A percentile compares a stretch with the other conserved stretches of the same genome.
Evolutionary conservation across 2,797 vertebrate species (phyloP).

Genomic region (Phoxinus dragarum): DNA sequence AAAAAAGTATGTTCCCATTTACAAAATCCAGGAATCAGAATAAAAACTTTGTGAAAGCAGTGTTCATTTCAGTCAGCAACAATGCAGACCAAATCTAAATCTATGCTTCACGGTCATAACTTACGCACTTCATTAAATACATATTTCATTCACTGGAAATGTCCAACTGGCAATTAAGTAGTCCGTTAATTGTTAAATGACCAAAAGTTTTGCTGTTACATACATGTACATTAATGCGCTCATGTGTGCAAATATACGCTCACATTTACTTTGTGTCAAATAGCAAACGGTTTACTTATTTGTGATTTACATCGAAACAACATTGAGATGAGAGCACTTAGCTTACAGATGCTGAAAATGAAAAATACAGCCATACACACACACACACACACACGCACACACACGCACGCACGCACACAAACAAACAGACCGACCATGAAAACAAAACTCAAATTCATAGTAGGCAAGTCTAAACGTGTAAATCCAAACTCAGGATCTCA

Average conservation of each 20-base stretch:
- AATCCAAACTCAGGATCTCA: conserved; percentile 19
- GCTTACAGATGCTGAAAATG: background rate
- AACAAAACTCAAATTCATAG: background rate
- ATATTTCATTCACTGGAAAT: background rate
- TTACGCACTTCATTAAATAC: background rate
- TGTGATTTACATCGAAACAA: conserved; percentile 10
- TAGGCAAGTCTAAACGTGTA: background rate
- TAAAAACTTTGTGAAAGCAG: background rate
- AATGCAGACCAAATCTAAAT: conserved; percentile 14
- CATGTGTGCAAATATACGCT: conserved; percentile 25
- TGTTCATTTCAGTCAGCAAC: background rate
- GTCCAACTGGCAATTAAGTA: background rate
- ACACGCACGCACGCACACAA: background rate
- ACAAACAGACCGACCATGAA: background rate
- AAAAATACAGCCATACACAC: background rate
- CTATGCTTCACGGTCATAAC: background rate
- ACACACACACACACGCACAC: background rate
- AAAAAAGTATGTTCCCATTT: background rate
- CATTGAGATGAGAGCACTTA: background rate
- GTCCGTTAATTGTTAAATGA: background rate
- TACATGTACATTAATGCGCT: conserved; percentile 4
- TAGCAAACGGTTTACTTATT: background rate
- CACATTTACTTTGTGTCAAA: conserved; percentile 26
- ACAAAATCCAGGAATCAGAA: background rate
- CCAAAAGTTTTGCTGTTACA: background rate